These are phyloP conservation scores for Entosphenus tridentatus DNA, from an alignment of 2,113 vertebrate genomes.

Conservation along the genomic window DNA sequence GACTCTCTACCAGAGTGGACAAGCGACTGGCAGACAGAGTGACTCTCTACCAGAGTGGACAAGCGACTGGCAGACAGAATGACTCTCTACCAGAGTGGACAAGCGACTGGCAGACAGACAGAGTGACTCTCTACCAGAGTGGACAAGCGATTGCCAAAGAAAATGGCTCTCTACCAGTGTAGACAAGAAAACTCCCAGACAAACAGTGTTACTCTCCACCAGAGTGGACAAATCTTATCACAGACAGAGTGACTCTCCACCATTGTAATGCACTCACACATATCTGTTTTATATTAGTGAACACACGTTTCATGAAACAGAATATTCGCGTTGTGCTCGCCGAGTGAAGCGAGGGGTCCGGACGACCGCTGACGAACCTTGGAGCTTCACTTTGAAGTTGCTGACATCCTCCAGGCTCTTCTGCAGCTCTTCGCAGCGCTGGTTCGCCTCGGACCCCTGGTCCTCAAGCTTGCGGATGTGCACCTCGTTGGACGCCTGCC, in stretches of 20 bases:
- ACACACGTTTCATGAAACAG: neutral
- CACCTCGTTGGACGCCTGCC: slow-evolving; percentile 23
- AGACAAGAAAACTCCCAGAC: neutral
- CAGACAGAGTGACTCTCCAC: neutral
- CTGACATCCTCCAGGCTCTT: slow-evolving; percentile 17
- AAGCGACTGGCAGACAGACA: neutral
- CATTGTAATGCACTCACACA: neutral
- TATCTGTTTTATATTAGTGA: neutral
- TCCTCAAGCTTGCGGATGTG: slow-evolving; percentile 24
- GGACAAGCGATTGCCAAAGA: too few species aligned
- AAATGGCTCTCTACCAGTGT: neutral
- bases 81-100: neutral
- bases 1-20: neutral
- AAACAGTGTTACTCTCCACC: neutral
- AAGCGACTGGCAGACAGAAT: neutral
- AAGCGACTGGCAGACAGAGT: neutral
- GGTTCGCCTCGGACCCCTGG: slow-evolving; percentile 22
- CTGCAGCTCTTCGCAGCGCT: slow-evolving; percentile 24
- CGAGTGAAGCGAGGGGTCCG: too few species aligned
- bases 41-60: neutral
- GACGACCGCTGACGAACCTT: neutral
- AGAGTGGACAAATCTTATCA: neutral
- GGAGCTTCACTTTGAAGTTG: neutral
- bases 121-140: neutral
- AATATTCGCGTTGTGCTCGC: too few species aligned